A percentile compares a stretch with the other conserved stretches of the same genome.
Evolutionary conservation across 2,888 invertebrate species (phyloP).

Genomic region (Drosophila antonietae): DNA sequence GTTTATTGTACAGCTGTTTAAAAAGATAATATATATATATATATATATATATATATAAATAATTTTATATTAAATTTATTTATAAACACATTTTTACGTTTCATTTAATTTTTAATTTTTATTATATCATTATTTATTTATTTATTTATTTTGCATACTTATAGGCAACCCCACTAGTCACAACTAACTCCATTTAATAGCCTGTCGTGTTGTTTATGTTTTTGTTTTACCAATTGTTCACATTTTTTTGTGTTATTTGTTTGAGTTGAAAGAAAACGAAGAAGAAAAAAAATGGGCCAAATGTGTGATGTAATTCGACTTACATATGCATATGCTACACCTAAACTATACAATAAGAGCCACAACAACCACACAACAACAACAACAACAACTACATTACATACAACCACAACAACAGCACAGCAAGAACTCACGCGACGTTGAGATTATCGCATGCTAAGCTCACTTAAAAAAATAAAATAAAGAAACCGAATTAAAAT

Average conservation of each 20-base stretch:
- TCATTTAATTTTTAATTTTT: conserved; percentile 43
- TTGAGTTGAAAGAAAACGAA: conserved; percentile 44
- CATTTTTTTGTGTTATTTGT: conserved; percentile 68
- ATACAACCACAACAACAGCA: conserved; percentile 58
- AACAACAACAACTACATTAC: conserved; percentile 49
- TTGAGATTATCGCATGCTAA: conserved; percentile 74
- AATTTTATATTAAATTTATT: background rate
- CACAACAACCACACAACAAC: conserved; percentile 40
- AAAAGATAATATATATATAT: background rate
- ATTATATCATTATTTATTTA: conserved; percentile 49
- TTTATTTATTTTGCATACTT: conserved; percentile 73
- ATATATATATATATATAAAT: background rate
- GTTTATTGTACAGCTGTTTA: background rate
- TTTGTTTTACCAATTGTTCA: conserved; percentile 44
- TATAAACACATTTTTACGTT: conserved; percentile 4
- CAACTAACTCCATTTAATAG: conserved; percentile 83
- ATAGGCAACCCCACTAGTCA: conserved; percentile 84
- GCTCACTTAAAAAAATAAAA: conserved; percentile 46
- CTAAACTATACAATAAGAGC: conserved; percentile 52
- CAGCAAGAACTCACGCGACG: conserved; percentile 63
- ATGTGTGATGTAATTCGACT: conserved; percentile 52
- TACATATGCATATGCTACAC: conserved; percentile 55
- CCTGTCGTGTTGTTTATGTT: conserved; percentile 73
- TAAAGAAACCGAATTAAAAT: conserved; percentile 26
- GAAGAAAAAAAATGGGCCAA: conserved; percentile 31